Base-by-base conservation (phyloP, 2,888 invertebrate species). In the Timema cristinae region DNA sequence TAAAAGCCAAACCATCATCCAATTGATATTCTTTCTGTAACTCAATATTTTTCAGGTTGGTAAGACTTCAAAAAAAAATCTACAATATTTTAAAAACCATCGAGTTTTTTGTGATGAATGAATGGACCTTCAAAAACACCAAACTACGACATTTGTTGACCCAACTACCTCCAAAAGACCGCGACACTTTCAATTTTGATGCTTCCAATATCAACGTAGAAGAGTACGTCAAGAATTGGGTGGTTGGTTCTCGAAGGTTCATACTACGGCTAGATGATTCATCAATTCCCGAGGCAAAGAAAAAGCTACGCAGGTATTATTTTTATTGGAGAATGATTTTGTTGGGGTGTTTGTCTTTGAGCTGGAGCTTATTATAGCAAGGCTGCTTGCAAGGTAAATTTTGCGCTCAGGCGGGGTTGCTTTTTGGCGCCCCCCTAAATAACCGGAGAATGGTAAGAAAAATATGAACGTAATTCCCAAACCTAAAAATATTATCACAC, bases 71-170 rank as follows among this genome's bases (percentile, higher is more conserved):
- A 76, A 81, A 79, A 72, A 82, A 81, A 73, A 81, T 86, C 71
- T 84, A 83, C 74, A 79, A 80, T 72, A 81, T 84, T 6, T 79
- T 84, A 70, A 80, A 79, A 68, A 81, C 81, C 1, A 77, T 86
- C 72, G 81, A 83, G 72, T 86, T 82, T 78, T 86, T 86, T 78
- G 83, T 85, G 61, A 80, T 81, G 48, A 80, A 83, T 68, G 81
- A 84, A 69, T 86, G 86, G 86, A 77, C 76, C 50, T 83, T 82
- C 76, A 76, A 76, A 50, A 80, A 78, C 56, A 78, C 79, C 47
- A 82, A 82, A 73, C 78, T 80, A 61, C 73, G 79, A 32, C 75
- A 76, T 50, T 77, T 83, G n/a, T 78, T 77, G 72, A 78, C 78
- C 47, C 75, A 76, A 15, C 74, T 82, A 70, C 75, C 76, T 67